Percentiles rank a stretch among this genome's conserved stretches.
These are phyloP conservation scores for Patella caerulea DNA, from an alignment of 2,888 invertebrate species.

Conservation along the genomic window DNA sequence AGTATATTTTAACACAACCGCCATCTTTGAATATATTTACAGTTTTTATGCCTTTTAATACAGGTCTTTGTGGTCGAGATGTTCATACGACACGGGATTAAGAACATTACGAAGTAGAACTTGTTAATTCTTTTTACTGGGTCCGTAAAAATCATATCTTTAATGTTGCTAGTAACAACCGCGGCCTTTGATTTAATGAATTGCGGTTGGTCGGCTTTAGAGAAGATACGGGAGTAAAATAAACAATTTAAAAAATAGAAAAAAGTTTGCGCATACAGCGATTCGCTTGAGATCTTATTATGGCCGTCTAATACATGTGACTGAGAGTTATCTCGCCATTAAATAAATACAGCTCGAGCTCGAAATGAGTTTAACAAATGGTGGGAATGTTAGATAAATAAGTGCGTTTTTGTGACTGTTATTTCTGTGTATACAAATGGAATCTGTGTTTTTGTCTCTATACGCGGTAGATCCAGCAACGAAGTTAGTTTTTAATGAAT, in stretches of 20 bases:
- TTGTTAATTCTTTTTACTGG: too few relatives aligned
- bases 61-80: too few relatives aligned
- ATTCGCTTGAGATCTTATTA: not conserved
- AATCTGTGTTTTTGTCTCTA: not conserved
- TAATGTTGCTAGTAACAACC: too few relatives aligned
- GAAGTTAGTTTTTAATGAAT: too few relatives aligned
- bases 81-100: too few relatives aligned
- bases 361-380: slow-evolving; percentile 9
- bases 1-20: too few relatives aligned
- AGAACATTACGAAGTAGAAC: too few relatives aligned
- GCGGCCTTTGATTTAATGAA: not conserved
- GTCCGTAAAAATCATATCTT: too few relatives aligned
- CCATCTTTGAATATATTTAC: too few relatives aligned
- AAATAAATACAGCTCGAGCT: not conserved
- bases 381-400: not conserved
- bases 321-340: not conserved
- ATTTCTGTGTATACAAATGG: not conserved
- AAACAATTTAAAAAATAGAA: not conserved
- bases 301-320: not conserved
- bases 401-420: not conserved
- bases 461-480: not conserved
- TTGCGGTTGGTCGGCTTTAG: slow-evolving; percentile 4
- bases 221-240: not conserved
- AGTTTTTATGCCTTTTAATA: too few relatives aligned
- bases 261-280: not conserved